Base-by-base conservation (phyloP, 2,888 invertebrate species). In the Drosophila neonasuta region DNA sequence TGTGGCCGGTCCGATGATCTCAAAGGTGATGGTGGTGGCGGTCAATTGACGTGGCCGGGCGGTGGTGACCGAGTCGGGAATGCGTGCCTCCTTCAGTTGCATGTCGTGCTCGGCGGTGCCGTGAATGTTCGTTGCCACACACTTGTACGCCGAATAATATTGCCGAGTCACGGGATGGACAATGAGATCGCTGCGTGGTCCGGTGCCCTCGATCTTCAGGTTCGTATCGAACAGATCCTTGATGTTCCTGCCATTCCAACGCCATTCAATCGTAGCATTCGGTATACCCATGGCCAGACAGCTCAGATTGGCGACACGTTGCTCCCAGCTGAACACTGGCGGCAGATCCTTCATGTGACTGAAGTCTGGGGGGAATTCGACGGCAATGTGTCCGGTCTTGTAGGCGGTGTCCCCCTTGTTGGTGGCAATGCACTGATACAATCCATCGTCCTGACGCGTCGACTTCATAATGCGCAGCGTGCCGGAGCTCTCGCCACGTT, bases 241-340 rank as follows among this genome's bases (percentile, higher is more conserved):
- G 29, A 94, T 88, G 66, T 92, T 92, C 48, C 91, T 88, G 36
- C 93, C 93, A 66, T 92, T 93, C 90, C 92, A 93, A 90, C 93
- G 93, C 97, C 97, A 97, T 87, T 94, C 94, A 79, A 97, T 96
- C 7, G 97, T 97, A 0, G 97, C 97, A 89, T 97, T 97, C 3
- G 97, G 97, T 83, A 97, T 93, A 88, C 94, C 93, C 90, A 96
- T 96, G n/a, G 97, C 97, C 48, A 96, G 92, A 88, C 97, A 97
- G 66, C 95, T 96, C 6, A 97, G 92, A 90, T 97, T 97, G 2
- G 95, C 96, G 1, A 95, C 94, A 79, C 93, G 93, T 42, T 94
- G 93, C 51, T 95, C 94, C 97, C 97, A 97, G 34, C 95, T 95
- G 94, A 95, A 97, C 0, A 94, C 93, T 0, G 96, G 95, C 3